Percentiles rank a stretch among this genome's conserved stretches.
phyloP scores from a whole-genome alignment of 2,113 vertebrate species.

The Hiodon alosoides region DNA sequence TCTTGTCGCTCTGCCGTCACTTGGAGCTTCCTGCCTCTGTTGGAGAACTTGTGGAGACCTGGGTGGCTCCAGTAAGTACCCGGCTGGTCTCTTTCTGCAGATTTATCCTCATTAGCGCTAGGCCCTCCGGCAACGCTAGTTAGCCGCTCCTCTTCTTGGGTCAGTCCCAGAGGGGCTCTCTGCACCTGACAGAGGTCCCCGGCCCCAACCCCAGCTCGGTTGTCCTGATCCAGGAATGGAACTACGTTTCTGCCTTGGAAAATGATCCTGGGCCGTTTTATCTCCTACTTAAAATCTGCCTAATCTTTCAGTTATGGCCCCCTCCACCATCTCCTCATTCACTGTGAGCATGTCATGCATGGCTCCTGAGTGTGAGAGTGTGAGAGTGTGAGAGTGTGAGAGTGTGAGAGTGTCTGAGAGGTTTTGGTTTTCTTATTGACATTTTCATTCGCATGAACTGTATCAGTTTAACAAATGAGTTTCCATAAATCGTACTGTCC shows the following conservation, averaged over 20 bases:
- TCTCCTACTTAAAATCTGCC: neutral
- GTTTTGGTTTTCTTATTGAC: neutral
- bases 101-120: too few species aligned
- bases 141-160: too few species aligned
- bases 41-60: too few species aligned
- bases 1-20: too few species aligned
- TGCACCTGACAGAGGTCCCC: neutral
- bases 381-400: slow-evolving; percentile 15
- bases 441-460: neutral
- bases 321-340: slow-evolving; percentile 56
- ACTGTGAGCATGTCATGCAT: slow-evolving; percentile 55
- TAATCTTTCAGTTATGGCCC: slow-evolving; percentile 31
- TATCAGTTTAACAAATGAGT: too few species aligned
- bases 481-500: too few species aligned
- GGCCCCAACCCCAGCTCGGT: neutral
- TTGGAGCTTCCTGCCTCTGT: too few species aligned
- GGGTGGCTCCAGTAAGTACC: too few species aligned
- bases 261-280: neutral
- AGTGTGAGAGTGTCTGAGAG: neutral
- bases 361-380: slow-evolving; percentile 40
- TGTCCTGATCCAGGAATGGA: neutral
- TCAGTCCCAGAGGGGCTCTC: too few species aligned
- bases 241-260: neutral
- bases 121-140: too few species aligned
- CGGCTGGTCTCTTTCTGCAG: too few species aligned